Conservation (phyloP, 2,888 invertebrate species). For the Agrilus cyanescens region DNA sequence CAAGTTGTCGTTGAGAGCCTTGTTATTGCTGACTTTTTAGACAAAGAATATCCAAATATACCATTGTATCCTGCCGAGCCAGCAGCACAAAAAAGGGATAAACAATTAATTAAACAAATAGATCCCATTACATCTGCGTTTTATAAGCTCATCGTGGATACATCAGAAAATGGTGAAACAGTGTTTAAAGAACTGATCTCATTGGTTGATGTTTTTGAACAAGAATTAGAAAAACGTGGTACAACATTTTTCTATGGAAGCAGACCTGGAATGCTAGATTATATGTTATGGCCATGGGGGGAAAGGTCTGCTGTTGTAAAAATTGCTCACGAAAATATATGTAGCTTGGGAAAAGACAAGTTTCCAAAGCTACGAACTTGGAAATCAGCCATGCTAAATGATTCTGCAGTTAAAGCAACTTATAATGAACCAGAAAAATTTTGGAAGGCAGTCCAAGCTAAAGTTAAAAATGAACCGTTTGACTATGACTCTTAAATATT, state of each 20-base stretch:
- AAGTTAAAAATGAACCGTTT: constrained; percentile 18
- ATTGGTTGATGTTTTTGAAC: constrained; percentile 26
- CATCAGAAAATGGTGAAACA: constrained; percentile 23
- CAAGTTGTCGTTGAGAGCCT: constrained; percentile 41
- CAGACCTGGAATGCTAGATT: constrained; percentile 31
- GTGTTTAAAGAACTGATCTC: constrained; percentile 25
- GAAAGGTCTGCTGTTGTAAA: constrained; percentile 23
- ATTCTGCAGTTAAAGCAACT: constrained; percentile 21
- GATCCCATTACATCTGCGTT: constrained; percentile 21
- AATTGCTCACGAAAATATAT: constrained; percentile 20
- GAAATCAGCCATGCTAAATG: constrained; percentile 23
- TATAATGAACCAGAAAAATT: constrained; percentile 26
- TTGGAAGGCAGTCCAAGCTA: constrained; percentile 23
- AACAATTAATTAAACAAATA: constrained; percentile 26
- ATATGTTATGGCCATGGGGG: constrained; percentile 32
- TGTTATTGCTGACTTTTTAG: constrained; percentile 42
- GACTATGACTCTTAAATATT: constrained; percentile 23
- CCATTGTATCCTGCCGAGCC: constrained; percentile 39
- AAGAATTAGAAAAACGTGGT: constrained; percentile 22
- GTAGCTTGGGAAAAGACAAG: constrained; percentile 23
- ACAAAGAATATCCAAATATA: constrained; percentile 41
- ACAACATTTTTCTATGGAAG: constrained; percentile 28
- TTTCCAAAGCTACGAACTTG: constrained; percentile 23
- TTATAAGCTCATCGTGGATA: constrained; percentile 16
- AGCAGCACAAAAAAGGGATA: constrained; percentile 24